Percentiles rank a stretch among this genome's conserved stretches.
Conservation (phyloP, 1,140 invertebrate genomes). For the Leptestheria dahalacensis region DNA sequence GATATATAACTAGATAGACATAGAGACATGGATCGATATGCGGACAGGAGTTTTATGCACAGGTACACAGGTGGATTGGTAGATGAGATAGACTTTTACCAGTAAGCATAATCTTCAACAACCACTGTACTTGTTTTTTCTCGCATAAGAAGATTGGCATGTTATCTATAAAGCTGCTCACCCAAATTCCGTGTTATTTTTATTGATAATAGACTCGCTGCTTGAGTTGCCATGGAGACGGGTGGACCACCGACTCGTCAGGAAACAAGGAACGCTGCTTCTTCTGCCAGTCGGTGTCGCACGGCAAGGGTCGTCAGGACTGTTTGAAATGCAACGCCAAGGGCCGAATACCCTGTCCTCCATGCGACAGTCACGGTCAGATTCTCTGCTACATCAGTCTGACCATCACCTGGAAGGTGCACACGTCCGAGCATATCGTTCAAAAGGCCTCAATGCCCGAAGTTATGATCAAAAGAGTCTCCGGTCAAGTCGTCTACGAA, state of each 20-base stretch:
- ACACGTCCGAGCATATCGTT: conserved; percentile 32
- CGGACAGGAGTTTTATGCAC: no score
- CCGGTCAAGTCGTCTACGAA: conserved; percentile 36
- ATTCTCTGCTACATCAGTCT: conserved; percentile 36
- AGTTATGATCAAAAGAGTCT: conserved; percentile 32
- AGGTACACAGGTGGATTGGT: no score
- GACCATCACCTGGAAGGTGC: conserved; percentile 35
- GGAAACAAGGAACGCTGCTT: conserved; percentile 32
- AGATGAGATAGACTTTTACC: not conserved
- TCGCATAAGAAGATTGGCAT: not conserved
- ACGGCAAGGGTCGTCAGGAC: conserved; percentile 31
- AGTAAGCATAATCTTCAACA: not conserved
- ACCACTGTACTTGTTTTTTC: not conserved
- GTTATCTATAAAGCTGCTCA: not conserved
- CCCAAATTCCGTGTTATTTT: not conserved
- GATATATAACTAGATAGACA: no score
- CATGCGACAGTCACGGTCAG: conserved; percentile 34
- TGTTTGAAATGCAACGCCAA: conserved; percentile 33
- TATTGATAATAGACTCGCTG: conserved; percentile 25
- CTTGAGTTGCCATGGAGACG: conserved; percentile 32
- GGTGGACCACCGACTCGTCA: conserved; percentile 25
- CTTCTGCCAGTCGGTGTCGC: conserved; percentile 30
- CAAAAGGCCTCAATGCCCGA: conserved; percentile 34
- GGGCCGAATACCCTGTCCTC: conserved; percentile 31
- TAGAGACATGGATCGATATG: no score